Percentiles rank a stretch among this genome's conserved stretches.
Conservation (phyloP, 1,140 invertebrate genomes). For the Drosophila parvula region DNA sequence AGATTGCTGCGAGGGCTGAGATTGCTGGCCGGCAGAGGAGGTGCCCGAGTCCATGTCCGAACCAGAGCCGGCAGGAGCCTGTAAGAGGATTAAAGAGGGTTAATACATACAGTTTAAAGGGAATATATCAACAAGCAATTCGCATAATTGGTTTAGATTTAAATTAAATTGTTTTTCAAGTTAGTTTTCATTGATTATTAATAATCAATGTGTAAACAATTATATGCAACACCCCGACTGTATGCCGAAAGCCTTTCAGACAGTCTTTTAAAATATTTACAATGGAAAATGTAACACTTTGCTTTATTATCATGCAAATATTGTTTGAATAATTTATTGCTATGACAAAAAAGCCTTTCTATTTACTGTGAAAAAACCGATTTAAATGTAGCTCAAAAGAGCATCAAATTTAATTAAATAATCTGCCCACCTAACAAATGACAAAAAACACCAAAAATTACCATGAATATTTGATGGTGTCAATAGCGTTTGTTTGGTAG, state of each 20-base stretch:
- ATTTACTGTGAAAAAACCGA: constrained; percentile 3
- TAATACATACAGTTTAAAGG: background rate
- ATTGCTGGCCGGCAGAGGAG: constrained; percentile 62
- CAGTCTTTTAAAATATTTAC: constrained; percentile 18
- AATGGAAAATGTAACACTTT: constrained; percentile 14
- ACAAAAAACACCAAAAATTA: constrained; percentile 16
- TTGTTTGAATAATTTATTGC: constrained; percentile 17
- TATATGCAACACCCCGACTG: background rate
- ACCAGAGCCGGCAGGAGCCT: constrained; percentile 47
- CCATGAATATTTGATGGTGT: constrained; percentile 7
- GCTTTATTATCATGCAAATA: constrained; percentile 7
- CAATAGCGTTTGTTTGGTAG: background rate
- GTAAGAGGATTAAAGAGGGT: background rate
- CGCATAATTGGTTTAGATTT: constrained; percentile 11
- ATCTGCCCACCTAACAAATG: constrained; percentile 8
- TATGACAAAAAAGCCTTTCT: background rate
- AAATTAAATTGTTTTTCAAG: background rate
- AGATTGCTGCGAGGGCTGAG: constrained; percentile 44
- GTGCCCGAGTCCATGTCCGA: constrained; percentile 75
- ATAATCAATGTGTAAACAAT: background rate
- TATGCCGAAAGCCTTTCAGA: background rate
- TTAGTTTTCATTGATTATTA: background rate
- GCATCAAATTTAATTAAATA: background rate
- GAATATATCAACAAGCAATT: background rate
- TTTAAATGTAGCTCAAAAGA: background rate